Base-by-base conservation (phyloP, 2,888 invertebrate genomes). In the Pimpla rufipes region DNA sequence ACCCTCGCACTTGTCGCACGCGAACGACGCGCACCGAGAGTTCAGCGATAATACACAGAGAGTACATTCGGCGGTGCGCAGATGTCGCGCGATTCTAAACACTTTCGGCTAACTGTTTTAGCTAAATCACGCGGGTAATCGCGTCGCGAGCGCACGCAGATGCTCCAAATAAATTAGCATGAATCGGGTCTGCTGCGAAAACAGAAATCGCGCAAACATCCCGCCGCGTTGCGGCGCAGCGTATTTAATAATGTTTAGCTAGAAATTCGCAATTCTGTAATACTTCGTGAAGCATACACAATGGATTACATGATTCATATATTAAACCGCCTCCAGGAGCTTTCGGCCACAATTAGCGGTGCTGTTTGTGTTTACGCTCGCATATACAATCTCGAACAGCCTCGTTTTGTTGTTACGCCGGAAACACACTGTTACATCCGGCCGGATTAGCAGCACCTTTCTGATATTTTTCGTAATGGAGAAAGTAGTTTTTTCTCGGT, bases 141-240 rank as follows among this genome's bases (percentile, higher is more conserved):
- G 29, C 37, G 64, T 52, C 52, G 37, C 37, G 29, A 76, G 45
- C 75, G 21, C 45, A 5, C 5, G 62, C 59, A 40, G 40, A 75
- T 64, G 68, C 37, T 42, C 11, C 55, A 42, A 42, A 76, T 81
- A 76, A 76, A 81, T 81, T 81, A 70, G 70, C 75, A 70, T 70
- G 62, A 81, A 76, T 76, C 5, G 50, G 29, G 42, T 5, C 16
- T 18, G 59, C 18, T 45, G 57, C 62, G 62, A 64, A 75, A 70
- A 64, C 62, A 79, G 55, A 79, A 74, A 74, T 47, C 18, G 47
- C 13, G 50, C 21, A 64, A 75, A 64, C 52, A 66, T 18, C 40
- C 18, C 10, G 13, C 37, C 29, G n/a, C 50, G 40, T 52, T 37
- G 37, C 29, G 13, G 8, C 6, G 42, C 8, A n/a, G 35, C 35